These are phyloP conservation scores for Zygaena filipendulae DNA, from an alignment of 2,888 invertebrate genomes.

Conservation along the genomic window DNA sequence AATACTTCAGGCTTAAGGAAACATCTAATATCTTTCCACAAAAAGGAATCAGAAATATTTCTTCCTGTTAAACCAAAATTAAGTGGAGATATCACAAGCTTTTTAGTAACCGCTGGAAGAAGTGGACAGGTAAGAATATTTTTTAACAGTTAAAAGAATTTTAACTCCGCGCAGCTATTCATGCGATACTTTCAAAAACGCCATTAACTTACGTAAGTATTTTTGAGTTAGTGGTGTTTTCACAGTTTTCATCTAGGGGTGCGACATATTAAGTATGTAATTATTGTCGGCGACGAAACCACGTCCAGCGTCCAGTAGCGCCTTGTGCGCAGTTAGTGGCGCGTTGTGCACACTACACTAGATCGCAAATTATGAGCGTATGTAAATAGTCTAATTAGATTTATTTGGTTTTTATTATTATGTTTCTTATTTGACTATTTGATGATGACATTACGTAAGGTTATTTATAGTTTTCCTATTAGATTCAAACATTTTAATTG, in stretches of 20 bases:
- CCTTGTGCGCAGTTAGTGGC: no score
- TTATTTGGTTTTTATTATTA: no score
- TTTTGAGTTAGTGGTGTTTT: constrained; percentile 11
- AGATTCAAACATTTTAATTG: no score
- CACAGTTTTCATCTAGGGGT: no score
- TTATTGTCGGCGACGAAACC: no score
- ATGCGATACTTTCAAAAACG: constrained; percentile 4
- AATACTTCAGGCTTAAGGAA: constrained; percentile 18
- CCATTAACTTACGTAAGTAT: constrained; percentile 3
- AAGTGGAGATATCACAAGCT: constrained; percentile 16
- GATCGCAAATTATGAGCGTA: no score
- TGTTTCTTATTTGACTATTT: no score
- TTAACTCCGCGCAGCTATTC: constrained; percentile 6
- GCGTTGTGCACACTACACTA: no score
- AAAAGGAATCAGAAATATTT: constrained; percentile 17
- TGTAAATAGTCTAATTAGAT: no score
- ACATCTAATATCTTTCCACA: constrained; percentile 16
- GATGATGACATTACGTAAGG: no score
- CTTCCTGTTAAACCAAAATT: constrained; percentile 16
- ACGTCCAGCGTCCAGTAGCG: no score
- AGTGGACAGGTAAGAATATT: constrained; percentile 11
- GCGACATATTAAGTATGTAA: constrained; percentile 7
- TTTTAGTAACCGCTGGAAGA: constrained; percentile 16
- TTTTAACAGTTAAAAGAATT: constrained; percentile 7
- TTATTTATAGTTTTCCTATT: no score